Evolutionary conservation across 92 coral and sea anemone species (phyloP).

Genomic region (Phenganax marumi): DNA sequence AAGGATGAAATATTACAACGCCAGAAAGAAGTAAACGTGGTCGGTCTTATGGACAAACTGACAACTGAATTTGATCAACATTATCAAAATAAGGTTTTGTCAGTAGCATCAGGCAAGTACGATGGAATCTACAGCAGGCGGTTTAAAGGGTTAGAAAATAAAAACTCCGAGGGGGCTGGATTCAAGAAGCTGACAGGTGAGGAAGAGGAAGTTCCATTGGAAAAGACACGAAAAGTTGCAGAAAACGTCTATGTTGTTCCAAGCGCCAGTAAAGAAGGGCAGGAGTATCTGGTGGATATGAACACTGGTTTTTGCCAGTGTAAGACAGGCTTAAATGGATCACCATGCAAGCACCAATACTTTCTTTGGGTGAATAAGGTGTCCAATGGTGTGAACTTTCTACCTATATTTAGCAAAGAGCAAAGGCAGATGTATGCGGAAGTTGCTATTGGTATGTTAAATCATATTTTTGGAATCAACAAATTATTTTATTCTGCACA

Average conservation of each 20-base stretch:
- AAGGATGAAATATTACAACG: no score
- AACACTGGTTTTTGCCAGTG: neutral
- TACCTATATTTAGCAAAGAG: neutral
- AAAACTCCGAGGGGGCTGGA: neutral
- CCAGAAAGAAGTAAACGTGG: no score
- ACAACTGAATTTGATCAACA: neutral
- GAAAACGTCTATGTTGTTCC: neutral
- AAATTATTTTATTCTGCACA: neutral
- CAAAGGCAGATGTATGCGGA: no score
- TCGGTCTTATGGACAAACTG: no score
- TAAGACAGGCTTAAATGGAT: conserved; percentile 15
- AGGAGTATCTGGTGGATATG: conserved; percentile 9
- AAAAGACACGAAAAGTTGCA: neutral
- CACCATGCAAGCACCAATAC: neutral
- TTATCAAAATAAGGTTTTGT: neutral
- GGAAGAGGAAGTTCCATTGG: no score
- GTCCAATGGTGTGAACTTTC: conserved; percentile 21
- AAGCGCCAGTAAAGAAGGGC: neutral
- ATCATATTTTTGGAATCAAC: no score
- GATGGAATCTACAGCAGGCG: neutral
- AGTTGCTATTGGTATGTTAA: no score
- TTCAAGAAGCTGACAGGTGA: neutral
- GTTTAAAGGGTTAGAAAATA: neutral
- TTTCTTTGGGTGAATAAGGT: neutral
- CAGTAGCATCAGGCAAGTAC: neutral